Evolutionary conservation across 2,113 vertebrate genomes (phyloP).

Genomic region (Hippocampus comes): DNA sequence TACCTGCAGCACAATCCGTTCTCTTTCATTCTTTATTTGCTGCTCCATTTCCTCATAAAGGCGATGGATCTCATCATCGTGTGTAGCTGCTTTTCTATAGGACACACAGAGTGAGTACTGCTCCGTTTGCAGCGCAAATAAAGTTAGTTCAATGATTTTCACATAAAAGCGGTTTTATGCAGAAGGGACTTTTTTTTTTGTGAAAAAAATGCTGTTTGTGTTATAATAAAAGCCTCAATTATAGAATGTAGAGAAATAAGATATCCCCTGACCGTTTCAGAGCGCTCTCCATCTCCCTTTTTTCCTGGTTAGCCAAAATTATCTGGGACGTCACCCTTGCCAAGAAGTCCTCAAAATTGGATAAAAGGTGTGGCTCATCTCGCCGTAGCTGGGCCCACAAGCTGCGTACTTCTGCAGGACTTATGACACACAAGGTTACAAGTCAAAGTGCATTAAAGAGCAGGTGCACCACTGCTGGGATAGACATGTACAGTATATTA

Average conservation of each 20-base stretch:
- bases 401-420: constrained; percentile 77
- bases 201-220: neutral
- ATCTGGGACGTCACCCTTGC: constrained; percentile 82
- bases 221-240: neutral
- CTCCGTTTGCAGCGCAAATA: neutral
- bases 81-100: constrained; percentile 81
- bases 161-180: neutral
- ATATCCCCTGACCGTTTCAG: constrained; percentile 74
- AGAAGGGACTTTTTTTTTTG: neutral
- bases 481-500: neutral
- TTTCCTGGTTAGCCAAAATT: constrained; percentile 84
- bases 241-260: neutral
- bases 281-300: constrained; percentile 80
- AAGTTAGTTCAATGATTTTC: neutral
- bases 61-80: constrained; percentile 84
- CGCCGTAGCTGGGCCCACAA: constrained; percentile 83
- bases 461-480: neutral
- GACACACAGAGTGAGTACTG: neutral
- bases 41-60: constrained; percentile 96
- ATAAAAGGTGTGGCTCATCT: constrained; percentile 82
- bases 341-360: constrained; percentile 87
- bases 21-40: constrained; percentile 88
- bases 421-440: constrained; percentile 43
- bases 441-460: neutral
- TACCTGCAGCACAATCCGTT: constrained; percentile 84